phyloP scores from a whole-genome alignment of 1,140 invertebrate species.

The Rhagoletis zephyria region DNA sequence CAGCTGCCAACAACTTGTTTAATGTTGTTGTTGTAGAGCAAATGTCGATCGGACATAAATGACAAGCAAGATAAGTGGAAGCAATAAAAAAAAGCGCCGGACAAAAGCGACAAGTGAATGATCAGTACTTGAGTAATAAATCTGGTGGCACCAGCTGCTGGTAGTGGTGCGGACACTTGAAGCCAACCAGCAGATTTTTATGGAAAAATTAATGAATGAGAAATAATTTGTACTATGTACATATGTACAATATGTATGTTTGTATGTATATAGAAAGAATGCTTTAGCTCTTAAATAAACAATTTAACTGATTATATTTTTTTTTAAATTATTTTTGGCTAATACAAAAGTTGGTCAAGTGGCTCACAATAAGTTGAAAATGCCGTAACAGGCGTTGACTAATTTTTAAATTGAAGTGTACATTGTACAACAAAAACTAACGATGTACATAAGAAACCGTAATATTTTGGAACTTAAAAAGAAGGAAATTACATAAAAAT shows the following conservation, averaged over 20 bases:
- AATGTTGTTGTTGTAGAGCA: background rate
- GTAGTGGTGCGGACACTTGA: background rate
- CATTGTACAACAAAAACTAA: background rate
- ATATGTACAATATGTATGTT: too few relatives aligned
- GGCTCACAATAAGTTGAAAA: background rate
- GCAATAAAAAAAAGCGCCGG: background rate
- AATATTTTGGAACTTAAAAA: background rate
- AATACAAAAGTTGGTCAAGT: background rate
- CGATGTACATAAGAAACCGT: background rate
- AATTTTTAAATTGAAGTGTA: too few relatives aligned
- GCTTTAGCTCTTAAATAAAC: background rate
- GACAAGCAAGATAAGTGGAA: background rate
- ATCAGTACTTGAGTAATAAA: background rate
- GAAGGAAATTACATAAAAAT: background rate
- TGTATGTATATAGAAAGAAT: background rate
- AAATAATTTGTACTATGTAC: background rate
- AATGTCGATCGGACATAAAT: constrained; percentile 13
- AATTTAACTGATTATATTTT: too few relatives aligned
- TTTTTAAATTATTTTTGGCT: too few relatives aligned
- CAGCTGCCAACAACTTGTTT: background rate
- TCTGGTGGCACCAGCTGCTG: background rate
- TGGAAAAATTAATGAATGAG: constrained; percentile 30
- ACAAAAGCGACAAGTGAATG: background rate
- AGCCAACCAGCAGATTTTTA: background rate
- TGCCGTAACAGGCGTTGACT: too few relatives aligned